Base-by-base conservation (phyloP, 2,888 invertebrate species). In the Eilema caniola region DNA sequence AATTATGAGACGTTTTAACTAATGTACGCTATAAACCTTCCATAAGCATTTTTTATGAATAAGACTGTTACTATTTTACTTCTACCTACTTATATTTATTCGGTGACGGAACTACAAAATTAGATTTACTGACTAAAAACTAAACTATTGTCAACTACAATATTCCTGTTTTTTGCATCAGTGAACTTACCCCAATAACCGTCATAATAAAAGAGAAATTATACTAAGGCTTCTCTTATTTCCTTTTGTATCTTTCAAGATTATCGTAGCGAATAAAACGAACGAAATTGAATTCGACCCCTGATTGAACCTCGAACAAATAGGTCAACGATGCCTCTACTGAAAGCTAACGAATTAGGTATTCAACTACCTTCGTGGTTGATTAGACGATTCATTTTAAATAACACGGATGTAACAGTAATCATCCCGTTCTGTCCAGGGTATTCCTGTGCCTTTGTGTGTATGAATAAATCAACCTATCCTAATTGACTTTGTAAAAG, bases 181-280 rank as follows among this genome's bases (percentile, higher is more conserved):
- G 71, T 80, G 76, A 83, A 75, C 75, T 82, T 24, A 60, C 14
- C 76, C 73, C 77, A 79, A 83, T 79, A 74, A 75, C 69, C 77
- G 70, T 79, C 61, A 77, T 77, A 82, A 83, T 85, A 83, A 83
- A 81, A 83, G 70, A 73, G 71, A 70, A 64, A 66, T 70, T 74
- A 77, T 81, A 79, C 78, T 81, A 70, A 76, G 78, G 72, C 77
- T 82, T 78, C 82, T 81, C 77, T 82, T 85, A 83, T 83, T 86
- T 83, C 84, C 83, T 80, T 74, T 82, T 81, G 79, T 86, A 86
- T 86, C 86, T 82, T 85, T 86, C 81, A 74, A 82, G 84, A 86
- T 87, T 86, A 89, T 87, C 83, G 82, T 84, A 82, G 77, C 85
- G 83, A 84, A 88, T 86, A 86, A 88, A 86, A 86, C 85, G 81